These are phyloP conservation scores for Alcis repandata DNA, from an alignment of 2,888 invertebrate species.

Conservation along the genomic window DNA sequence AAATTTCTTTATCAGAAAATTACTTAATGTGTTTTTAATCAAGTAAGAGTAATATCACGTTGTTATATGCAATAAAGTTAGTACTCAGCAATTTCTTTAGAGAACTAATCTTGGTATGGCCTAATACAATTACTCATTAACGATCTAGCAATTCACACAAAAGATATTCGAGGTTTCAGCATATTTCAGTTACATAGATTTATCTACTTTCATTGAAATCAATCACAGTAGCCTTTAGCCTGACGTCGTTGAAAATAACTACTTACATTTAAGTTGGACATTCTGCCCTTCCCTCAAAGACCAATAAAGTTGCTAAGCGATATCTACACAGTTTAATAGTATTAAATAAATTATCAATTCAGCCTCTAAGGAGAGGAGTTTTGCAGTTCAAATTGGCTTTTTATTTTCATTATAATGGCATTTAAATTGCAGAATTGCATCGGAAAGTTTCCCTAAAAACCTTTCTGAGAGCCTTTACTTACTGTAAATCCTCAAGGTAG, in stretches of 20 bases:
- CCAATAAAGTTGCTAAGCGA: conserved; percentile 46
- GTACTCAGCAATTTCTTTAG: not conserved
- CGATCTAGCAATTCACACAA: no score
- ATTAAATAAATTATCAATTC: conserved; percentile 60
- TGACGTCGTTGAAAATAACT: not conserved
- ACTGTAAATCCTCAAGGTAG: conserved; percentile 64
- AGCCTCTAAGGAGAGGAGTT: conserved; percentile 50
- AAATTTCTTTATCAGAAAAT: conserved; percentile 1
- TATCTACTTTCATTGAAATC: not conserved
- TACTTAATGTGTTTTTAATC: not conserved
- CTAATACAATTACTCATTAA: no score
- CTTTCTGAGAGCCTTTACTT: conserved; percentile 71
- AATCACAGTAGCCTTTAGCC: not conserved
- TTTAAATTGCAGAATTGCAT: conserved; percentile 76
- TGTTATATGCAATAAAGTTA: not conserved
- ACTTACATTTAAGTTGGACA: conserved; percentile 28
- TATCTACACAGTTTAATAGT: conserved; percentile 50
- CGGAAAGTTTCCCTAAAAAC: conserved; percentile 73
- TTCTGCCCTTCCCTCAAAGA: conserved; percentile 32
- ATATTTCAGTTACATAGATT: no score
- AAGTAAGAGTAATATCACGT: not conserved
- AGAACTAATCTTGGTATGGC: not conserved
- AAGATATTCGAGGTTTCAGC: no score
- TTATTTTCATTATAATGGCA: conserved; percentile 77
- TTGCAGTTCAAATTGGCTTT: conserved; percentile 73